Evolutionary conservation across 35 echinoderm and acorn worm genomes (phyloP).

Genomic region (Apostichopus parvimensis): DNA sequence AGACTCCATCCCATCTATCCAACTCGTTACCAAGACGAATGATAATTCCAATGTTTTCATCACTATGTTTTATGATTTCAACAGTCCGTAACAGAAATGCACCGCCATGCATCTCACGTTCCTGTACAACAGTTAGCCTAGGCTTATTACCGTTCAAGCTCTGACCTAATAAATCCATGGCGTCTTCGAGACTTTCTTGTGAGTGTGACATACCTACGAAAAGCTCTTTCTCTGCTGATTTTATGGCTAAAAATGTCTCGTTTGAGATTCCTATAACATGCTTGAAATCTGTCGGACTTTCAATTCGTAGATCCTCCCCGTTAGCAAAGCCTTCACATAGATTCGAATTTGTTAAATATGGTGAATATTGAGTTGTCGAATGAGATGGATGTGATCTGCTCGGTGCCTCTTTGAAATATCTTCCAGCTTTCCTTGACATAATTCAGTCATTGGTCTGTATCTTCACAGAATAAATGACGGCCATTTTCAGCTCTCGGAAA

Average conservation of each 20-base stretch:
- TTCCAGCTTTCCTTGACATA: constrained; percentile 40
- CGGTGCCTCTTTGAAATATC: constrained; percentile 15
- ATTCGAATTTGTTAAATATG: background rate
- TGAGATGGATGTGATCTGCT: background rate
- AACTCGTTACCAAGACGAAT: constrained; percentile 90
- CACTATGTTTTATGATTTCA: constrained; percentile 92
- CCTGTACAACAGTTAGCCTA: constrained; percentile 83
- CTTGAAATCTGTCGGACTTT: constrained; percentile 71
- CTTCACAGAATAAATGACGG: background rate
- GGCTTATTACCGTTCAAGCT: constrained; percentile 65
- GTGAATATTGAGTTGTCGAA: background rate
- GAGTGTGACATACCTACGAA: constrained; percentile 67
- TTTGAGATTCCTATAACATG: constrained; percentile 81
- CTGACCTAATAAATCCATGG: constrained; percentile 45
- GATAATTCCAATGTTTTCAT: constrained; percentile 92
- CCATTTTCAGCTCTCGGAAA: constrained; percentile 8
- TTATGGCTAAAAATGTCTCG: constrained; percentile 81
- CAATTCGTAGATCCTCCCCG: constrained; percentile 63
- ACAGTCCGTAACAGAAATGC: constrained; percentile 88
- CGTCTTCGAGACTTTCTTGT: constrained; percentile 63
- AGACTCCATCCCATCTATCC: constrained; percentile 86
- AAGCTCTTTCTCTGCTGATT: constrained; percentile 80
- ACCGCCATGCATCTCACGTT: constrained; percentile 95
- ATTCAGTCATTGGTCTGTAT: constrained; percentile 20
- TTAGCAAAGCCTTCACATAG: background rate